phyloP scores from a whole-genome alignment of 2,113 vertebrate species.

The Myxocyprinus asiaticus region DNA sequence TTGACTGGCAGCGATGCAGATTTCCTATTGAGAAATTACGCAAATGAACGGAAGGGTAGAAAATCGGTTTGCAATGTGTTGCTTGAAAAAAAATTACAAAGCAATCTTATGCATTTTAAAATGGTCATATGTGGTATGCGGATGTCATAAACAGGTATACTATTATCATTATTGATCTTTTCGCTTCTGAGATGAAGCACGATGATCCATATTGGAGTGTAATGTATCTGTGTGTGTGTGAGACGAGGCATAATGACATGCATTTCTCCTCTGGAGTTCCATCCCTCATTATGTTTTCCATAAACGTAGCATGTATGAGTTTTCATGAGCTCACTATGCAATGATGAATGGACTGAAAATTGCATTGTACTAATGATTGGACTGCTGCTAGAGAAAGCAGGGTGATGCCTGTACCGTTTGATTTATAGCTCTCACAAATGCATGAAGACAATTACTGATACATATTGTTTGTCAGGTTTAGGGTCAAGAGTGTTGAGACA shows the following conservation, averaged over 20 bases:
- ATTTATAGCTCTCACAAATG: slow-evolving; percentile 71
- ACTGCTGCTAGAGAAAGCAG: slow-evolving; percentile 56
- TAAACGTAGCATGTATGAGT: slow-evolving; percentile 48
- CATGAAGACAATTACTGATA: slow-evolving; percentile 73
- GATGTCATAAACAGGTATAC: neutral
- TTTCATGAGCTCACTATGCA: slow-evolving; percentile 49
- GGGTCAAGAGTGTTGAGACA: slow-evolving; percentile 74
- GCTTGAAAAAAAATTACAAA: neutral
- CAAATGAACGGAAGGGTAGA: neutral
- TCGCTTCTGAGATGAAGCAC: neutral
- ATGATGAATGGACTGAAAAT: slow-evolving; percentile 66
- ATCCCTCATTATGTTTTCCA: slow-evolving; percentile 42
- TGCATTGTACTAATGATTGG: slow-evolving; percentile 61
- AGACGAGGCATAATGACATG: slow-evolving; percentile 33
- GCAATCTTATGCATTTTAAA: neutral
- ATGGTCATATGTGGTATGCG: neutral
- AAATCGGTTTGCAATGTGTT: neutral
- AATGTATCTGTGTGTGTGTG: neutral
- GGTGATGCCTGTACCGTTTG: slow-evolving; percentile 62
- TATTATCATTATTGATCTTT: slow-evolving; percentile 8
- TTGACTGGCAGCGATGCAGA: slow-evolving; percentile 4
- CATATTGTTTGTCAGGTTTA: slow-evolving; percentile 72
- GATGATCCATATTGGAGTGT: neutral
- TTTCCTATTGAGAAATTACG: slow-evolving; percentile 16
- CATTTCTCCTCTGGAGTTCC: slow-evolving; percentile 21